A percentile compares a stretch with the other conserved stretches of the same genome.
Evolutionary conservation across 2,113 vertebrate genomes (phyloP).

Genomic region (Leptocoma aspasia): DNA sequence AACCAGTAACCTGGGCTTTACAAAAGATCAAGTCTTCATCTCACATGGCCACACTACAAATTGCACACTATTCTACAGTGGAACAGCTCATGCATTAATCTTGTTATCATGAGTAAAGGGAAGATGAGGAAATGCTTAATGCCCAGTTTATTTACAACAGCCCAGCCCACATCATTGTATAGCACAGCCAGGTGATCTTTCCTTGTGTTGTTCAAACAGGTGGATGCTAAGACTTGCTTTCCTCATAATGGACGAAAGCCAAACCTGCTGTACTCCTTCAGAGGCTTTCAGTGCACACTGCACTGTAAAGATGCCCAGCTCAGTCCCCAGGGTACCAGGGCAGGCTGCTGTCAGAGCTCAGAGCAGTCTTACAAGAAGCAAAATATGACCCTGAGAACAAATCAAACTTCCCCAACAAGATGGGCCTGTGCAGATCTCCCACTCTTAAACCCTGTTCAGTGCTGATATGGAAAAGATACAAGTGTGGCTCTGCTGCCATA

Average conservation of each 20-base stretch:
- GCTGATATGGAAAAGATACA: background rate
- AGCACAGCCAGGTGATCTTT: background rate
- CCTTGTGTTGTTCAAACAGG: background rate
- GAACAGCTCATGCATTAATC: background rate
- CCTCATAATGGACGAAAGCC: background rate
- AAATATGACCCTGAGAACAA: background rate
- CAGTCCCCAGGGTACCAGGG: background rate
- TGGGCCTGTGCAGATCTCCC: background rate
- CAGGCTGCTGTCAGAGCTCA: background rate
- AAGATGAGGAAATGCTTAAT: background rate
- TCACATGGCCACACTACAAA: background rate
- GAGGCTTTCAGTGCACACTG: background rate
- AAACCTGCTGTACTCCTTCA: background rate
- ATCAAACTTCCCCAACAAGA: background rate
- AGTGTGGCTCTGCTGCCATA: background rate
- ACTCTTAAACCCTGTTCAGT: background rate
- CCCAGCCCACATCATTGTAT: background rate
- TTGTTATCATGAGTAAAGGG: background rate
- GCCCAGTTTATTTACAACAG: background rate
- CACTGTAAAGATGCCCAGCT: background rate
- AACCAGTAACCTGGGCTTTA: background rate
- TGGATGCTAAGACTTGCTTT: background rate
- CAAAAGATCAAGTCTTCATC: background rate
- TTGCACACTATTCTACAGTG: background rate
- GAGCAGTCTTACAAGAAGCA: background rate